Conservation (phyloP, 1,140 invertebrate genomes). For the Calliopsis andreniformis region DNA sequence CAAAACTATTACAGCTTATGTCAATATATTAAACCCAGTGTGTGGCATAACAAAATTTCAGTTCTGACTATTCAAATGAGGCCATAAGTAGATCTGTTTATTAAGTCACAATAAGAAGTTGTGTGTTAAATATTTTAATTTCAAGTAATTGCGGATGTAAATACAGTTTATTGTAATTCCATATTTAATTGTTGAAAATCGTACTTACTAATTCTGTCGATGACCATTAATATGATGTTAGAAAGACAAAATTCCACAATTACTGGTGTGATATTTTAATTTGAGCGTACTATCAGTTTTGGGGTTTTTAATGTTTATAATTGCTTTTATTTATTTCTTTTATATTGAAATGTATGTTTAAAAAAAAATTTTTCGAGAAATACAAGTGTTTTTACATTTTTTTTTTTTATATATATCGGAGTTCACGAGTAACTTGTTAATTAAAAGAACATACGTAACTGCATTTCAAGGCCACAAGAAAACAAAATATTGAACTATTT, state of each 20-base stretch:
- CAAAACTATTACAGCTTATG: constrained; percentile 51
- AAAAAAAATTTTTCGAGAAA: constrained; percentile 30
- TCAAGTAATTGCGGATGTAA: constrained; percentile 70
- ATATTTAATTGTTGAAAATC: constrained; percentile 76
- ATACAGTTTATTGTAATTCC: constrained; percentile 77
- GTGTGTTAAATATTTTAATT: constrained; percentile 44
- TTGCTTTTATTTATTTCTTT: constrained; percentile 38
- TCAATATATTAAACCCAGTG: constrained; percentile 54
- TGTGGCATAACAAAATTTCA: constrained; percentile 62
- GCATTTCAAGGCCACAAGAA: constrained; percentile 16
- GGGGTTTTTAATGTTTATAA: constrained; percentile 55
- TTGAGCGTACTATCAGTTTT: constrained; percentile 48
- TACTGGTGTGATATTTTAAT: constrained; percentile 63
- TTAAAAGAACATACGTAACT: constrained; percentile 28
- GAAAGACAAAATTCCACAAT: constrained; percentile 66
- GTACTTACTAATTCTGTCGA: constrained; percentile 66
- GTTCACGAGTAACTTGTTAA: constrained; percentile 28
- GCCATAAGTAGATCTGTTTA: constrained; percentile 53
- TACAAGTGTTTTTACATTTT: constrained; percentile 19
- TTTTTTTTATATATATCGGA: constrained; percentile 5
- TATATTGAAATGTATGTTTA: constrained; percentile 16
- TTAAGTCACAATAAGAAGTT: constrained; percentile 38
- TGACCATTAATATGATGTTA: constrained; percentile 67
- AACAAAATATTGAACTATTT: constrained; percentile 13
- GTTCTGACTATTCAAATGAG: constrained; percentile 49